A percentile compares a stretch with the other conserved stretches of the same genome.
Evolutionary conservation across 2,113 vertebrate species (phyloP).

Genomic region (Trinectes maculatus): DNA sequence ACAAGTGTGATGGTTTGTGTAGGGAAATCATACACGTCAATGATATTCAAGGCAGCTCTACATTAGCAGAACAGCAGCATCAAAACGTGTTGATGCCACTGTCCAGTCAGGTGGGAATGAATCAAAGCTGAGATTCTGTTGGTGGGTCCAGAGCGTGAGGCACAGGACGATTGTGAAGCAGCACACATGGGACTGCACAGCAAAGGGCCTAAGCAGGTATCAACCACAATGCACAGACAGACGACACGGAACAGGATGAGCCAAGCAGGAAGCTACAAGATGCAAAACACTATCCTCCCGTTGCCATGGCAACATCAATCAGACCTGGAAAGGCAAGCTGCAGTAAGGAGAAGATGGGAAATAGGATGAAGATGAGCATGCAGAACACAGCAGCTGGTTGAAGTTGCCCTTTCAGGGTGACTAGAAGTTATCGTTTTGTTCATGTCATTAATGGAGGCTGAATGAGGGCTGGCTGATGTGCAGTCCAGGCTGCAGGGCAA

Average conservation of each 20-base stretch:
- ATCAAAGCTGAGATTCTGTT: constrained; percentile 20
- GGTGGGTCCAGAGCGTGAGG: constrained; percentile 16
- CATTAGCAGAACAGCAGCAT: constrained; percentile 26
- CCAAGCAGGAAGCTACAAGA: constrained; percentile 64
- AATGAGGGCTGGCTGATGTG: constrained; percentile 7
- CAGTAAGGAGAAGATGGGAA: constrained; percentile 16
- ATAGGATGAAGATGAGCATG: constrained; percentile 55
- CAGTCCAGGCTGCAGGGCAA: constrained; percentile 70
- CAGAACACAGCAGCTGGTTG: constrained; percentile 57
- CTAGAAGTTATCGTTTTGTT: constrained; percentile 73
- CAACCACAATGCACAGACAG: constrained; percentile 45
- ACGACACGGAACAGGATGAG: constrained; percentile 57
- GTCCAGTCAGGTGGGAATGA: constrained; percentile 46
- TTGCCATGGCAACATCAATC: constrained; percentile 71
- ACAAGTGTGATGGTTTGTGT: constrained; percentile 10
- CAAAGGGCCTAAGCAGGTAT: constrained; percentile 45
- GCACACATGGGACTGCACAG: constrained; percentile 36
- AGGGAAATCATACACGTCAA: constrained; percentile 4
- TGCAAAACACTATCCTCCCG: constrained; percentile 59
- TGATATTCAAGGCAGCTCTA: constrained; percentile 36
- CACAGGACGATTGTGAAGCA: constrained; percentile 20
- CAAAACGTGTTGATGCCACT: constrained; percentile 21
- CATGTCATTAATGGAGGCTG: constrained; percentile 33
- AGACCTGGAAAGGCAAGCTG: constrained; percentile 42
- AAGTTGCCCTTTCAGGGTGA: constrained; percentile 67